A percentile compares a stretch with the other conserved stretches of the same genome.
Evolutionary conservation across 1,140 invertebrate species (phyloP).

Genomic region (Anastrepha obliqua): DNA sequence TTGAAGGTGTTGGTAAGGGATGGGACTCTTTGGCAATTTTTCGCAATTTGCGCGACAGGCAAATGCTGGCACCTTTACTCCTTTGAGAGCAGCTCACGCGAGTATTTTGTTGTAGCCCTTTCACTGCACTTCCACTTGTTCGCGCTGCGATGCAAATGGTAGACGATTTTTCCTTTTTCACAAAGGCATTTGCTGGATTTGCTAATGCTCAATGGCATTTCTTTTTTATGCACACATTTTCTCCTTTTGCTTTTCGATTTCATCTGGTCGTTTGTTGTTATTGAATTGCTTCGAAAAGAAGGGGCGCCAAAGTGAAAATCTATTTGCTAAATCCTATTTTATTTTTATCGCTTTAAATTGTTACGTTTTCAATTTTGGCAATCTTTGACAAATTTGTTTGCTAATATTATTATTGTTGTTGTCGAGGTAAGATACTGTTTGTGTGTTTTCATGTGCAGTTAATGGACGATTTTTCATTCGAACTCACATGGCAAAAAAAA

Average conservation of each 20-base stretch:
- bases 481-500: no score
- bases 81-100: not conserved
- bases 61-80: slow-evolving; percentile 41
- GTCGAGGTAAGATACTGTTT: not conserved
- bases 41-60: slow-evolving; percentile 44
- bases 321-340: slow-evolving; percentile 51
- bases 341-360: slow-evolving; percentile 52
- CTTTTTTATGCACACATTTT: not conserved
- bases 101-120: not conserved
- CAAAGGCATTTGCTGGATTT: slow-evolving; percentile 40
- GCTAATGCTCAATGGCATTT: not conserved
- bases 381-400: slow-evolving; percentile 52
- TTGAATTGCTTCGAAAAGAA: slow-evolving; percentile 18
- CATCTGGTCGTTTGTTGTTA: slow-evolving; percentile 30
- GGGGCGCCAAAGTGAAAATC: slow-evolving; percentile 50
- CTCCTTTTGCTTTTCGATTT: slow-evolving; percentile 40
- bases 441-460: not conserved
- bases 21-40: not conserved
- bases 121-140: not conserved
- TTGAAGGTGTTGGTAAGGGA: slow-evolving; percentile 25
- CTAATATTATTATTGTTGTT: not conserved
- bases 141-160: not conserved
- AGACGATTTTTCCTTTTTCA: slow-evolving; percentile 6
- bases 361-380: slow-evolving; percentile 50
- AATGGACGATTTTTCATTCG: not conserved